Percentiles rank a stretch among this genome's conserved stretches.
Conservation (phyloP, 1,140 invertebrate genomes). For the Trachymyrmex cornetzi region DNA sequence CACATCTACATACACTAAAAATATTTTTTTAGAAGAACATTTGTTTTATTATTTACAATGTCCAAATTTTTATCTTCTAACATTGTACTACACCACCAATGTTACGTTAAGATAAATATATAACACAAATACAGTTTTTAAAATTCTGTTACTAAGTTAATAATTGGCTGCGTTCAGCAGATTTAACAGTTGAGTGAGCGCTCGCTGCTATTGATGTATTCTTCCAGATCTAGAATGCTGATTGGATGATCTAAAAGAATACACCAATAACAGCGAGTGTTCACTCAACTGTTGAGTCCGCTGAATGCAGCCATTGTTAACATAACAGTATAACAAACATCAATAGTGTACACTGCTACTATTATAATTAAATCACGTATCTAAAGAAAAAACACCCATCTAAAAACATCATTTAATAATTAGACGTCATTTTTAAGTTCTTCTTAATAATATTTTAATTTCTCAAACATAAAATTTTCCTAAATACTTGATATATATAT, state of each 20-base stretch:
- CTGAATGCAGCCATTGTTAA: not conserved
- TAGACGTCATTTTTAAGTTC: constrained; percentile 23
- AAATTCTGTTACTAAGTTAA: constrained; percentile 28
- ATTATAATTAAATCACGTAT: not conserved
- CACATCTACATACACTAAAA: constrained; percentile 8
- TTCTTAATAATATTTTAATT: constrained; percentile 10
- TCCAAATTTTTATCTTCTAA: constrained; percentile 24
- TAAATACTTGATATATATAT: constrained; percentile 2
- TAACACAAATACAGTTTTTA: constrained; percentile 30
- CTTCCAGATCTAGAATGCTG: too few relatives aligned
- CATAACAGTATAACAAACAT: constrained; percentile 25
- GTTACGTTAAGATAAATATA: constrained; percentile 34
- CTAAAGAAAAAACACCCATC: not conserved
- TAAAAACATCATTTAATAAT: constrained; percentile 10
- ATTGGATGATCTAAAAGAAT: too few relatives aligned
- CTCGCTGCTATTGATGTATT: too few relatives aligned
- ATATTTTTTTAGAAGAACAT: constrained; percentile 24
- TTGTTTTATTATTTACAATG: constrained; percentile 17
- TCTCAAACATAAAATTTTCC: constrained; percentile 8
- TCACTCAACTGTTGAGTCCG: too few relatives aligned
- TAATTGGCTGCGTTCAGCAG: not conserved
- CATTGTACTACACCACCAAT: constrained; percentile 20
- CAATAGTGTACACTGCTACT: constrained; percentile 14
- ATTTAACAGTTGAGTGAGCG: too few relatives aligned
- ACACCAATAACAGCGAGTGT: too few relatives aligned